Evolutionary conservation across 1,140 invertebrate genomes (phyloP), one percentile per base, ranked within the genome.

Genomic region (Lordiphosa clarofinis): DNA sequence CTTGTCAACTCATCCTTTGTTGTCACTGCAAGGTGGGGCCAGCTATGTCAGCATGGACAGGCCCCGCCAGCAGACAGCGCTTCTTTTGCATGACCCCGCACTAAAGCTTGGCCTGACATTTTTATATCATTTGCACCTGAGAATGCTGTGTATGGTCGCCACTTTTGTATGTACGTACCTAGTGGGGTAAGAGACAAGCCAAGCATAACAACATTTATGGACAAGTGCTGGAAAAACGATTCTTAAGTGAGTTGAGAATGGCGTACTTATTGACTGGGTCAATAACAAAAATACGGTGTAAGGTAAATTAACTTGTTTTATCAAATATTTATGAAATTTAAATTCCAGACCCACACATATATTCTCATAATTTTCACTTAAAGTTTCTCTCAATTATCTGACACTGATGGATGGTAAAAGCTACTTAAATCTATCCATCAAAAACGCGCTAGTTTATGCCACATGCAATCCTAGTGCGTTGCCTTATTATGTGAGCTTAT

Each of bases 101-200:
- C 24, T 28, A 5, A 28, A 28, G 19, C 19, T 19, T 19, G 3
- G 19, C 2, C 19, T 19, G 24, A 28, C 61, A 63, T 75, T 81
- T 82, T 72, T 81, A 66, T 62, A 56, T 57, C 68, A 72, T 81
- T 81, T 81, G 82, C 75, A 68, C 76, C 67, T 55, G 59, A 56
- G 55, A 59, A 59, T 44, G 59, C 44, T 36, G 52, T 40, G 24
- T 7, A 28, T 28, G 24, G 24, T 28, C 24, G 24, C 4, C 24
- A 28, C 42, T 55, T 64, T 64, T 63, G 54, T 64, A 64, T 59
- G 61, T 54, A 19, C 19, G 19, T 19, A 19, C 1, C 2, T 19
- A 19, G 37, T 21, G 35, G 10, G 47, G 24, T 15, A 8, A 31
- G 24, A 11, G 11, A 28, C 21, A 42, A 44, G 43, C 24, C n/a